phyloP scores from a whole-genome alignment of 2,113 vertebrate species.

The Epinephelus moara region DNA sequence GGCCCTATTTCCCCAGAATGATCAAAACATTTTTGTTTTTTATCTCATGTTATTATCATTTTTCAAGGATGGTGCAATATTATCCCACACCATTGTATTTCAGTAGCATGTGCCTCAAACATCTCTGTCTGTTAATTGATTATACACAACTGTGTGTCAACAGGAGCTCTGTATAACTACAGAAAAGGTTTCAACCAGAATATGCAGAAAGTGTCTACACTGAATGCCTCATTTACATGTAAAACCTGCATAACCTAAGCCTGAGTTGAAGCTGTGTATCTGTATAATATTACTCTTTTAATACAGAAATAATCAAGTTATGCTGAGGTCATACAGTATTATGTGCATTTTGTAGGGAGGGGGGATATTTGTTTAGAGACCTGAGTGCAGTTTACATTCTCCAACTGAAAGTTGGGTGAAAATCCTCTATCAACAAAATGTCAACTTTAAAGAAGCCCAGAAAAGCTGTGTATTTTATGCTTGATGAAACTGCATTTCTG shows the following conservation, averaged over 20 bases:
- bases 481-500: constrained; percentile 23
- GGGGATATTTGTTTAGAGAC: neutral
- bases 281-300: neutral
- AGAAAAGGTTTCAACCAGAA: constrained; percentile 17
- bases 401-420: neutral
- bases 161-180: constrained; percentile 4
- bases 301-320: neutral
- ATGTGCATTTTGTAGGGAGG: neutral
- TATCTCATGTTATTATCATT: neutral
- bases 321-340: neutral
- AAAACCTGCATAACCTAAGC: neutral
- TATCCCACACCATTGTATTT: constrained; percentile 10
- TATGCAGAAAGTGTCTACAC: neutral
- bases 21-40: neutral
- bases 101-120: constrained; percentile 2
- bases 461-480: constrained; percentile 12
- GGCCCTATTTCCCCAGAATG: neutral
- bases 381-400: neutral
- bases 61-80: neutral
- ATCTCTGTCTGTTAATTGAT: constrained; percentile 16
- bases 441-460: neutral
- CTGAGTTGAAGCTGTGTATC: neutral
- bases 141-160: neutral
- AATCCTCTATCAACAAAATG: neutral
- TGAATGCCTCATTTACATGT: constrained; percentile 24